These are phyloP conservation scores for Acanthoscelides obtectus DNA, from an alignment of 2,888 invertebrate species.

Conservation along the genomic window DNA sequence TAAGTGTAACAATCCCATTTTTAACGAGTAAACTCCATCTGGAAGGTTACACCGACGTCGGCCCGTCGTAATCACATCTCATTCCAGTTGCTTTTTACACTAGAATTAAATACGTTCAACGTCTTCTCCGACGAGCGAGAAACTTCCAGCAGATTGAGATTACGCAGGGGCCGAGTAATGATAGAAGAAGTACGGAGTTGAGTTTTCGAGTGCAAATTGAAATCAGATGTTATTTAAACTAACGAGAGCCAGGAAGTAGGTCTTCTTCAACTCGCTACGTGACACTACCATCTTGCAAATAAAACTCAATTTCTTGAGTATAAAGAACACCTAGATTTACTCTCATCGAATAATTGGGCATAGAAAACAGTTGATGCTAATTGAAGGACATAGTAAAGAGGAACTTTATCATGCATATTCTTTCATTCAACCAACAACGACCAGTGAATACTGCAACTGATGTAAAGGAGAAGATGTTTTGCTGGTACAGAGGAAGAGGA, in stretches of 20 bases:
- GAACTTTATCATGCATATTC: no score
- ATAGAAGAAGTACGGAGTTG: background rate
- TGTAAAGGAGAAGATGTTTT: no score
- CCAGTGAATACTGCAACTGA: no score
- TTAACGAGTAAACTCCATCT: background rate
- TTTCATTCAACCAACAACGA: no score
- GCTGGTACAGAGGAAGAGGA: no score
- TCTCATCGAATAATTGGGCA: no score
- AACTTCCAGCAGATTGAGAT: background rate
- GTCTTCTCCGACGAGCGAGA: background rate
- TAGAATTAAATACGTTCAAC: background rate
- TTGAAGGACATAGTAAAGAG: no score
- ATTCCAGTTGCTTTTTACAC: background rate
- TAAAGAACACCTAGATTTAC: constrained; percentile 1
- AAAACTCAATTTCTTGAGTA: constrained; percentile 18
- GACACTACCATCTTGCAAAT: constrained; percentile 20
- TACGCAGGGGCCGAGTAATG: background rate
- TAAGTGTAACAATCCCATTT: background rate
- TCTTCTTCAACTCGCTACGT: constrained; percentile 14
- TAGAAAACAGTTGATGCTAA: no score
- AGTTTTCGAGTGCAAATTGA: constrained; percentile 18
- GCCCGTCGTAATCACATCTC: background rate
- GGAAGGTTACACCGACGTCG: background rate
- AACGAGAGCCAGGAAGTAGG: constrained; percentile 11
- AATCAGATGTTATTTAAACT: constrained; percentile 24